Conservation (phyloP, 2,888 invertebrate species). For the Ophion slaviceki region DNA sequence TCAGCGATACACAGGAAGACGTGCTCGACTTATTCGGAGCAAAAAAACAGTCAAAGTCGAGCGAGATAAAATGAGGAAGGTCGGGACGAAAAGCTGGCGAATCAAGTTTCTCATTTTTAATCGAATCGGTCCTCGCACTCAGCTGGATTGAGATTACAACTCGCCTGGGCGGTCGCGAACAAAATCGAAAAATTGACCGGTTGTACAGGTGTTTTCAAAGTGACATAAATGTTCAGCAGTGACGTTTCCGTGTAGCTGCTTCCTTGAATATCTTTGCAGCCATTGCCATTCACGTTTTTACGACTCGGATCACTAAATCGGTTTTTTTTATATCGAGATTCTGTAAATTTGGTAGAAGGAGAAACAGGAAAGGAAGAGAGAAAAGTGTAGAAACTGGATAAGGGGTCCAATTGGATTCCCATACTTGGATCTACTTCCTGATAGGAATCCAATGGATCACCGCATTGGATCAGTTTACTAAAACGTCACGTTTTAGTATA, state of each 20-base stretch:
- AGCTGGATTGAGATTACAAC: background rate
- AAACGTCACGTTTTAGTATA: too few relatives aligned
- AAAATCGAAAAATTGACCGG: background rate
- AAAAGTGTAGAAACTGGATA: background rate
- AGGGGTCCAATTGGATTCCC: too few relatives aligned
- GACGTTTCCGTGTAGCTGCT: too few relatives aligned
- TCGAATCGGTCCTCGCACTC: conserved; percentile 21
- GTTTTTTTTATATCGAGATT: background rate
- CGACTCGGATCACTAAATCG: too few relatives aligned
- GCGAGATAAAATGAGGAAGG: background rate
- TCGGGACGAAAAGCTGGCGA: conserved; percentile 36
- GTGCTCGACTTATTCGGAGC: conserved; percentile 49
- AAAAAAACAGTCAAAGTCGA: conserved; percentile 20
- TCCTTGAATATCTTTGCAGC: too few relatives aligned
- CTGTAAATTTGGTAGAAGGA: background rate
- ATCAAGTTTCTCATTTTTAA: conserved; percentile 49
- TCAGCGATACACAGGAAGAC: conserved; percentile 16
- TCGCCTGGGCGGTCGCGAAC: background rate
- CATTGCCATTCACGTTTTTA: too few relatives aligned
- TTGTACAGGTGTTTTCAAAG: background rate
- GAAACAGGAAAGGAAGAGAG: background rate
- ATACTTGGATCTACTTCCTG: too few relatives aligned
- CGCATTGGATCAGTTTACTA: too few relatives aligned
- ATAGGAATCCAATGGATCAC: too few relatives aligned
- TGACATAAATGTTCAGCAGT: too few relatives aligned